These are phyloP conservation scores for honey bee (Apis mellifera) DNA, from an alignment of 1,140 invertebrate species.

Conservation along the genomic window DNA sequence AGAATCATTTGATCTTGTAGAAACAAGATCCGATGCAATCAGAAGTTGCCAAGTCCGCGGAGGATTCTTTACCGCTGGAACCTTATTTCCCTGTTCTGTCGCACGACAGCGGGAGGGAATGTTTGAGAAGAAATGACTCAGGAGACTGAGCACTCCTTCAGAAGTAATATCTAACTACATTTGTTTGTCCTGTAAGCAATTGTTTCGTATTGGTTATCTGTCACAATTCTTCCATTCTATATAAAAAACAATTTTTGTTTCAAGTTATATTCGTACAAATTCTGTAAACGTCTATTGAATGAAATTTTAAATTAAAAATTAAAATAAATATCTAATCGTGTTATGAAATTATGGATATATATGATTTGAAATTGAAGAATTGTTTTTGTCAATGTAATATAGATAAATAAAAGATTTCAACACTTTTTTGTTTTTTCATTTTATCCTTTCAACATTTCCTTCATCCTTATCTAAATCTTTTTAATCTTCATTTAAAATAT, in stretches of 20 bases:
- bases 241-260: not conserved
- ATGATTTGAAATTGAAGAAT: not conserved
- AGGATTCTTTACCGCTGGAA: slow-evolving; percentile 7
- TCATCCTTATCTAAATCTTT: too few species aligned
- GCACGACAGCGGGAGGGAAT: slow-evolving; percentile 4
- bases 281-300: too few species aligned
- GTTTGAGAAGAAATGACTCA: slow-evolving; percentile 31
- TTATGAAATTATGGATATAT: not conserved
- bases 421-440: too few species aligned
- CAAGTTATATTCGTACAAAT: too few species aligned
- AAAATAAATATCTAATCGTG: too few species aligned
- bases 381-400: too few species aligned
- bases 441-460: too few species aligned
- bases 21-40: slow-evolving; percentile 15
- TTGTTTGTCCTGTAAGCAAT: slow-evolving; percentile 10
- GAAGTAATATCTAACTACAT: not conserved
- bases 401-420: too few species aligned
- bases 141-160: slow-evolving; percentile 2
- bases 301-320: too few species aligned
- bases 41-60: not conserved
- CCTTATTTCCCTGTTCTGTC: slow-evolving; percentile 28
- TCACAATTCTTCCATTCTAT: not conserved
- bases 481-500: too few species aligned
- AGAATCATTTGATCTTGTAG: not conserved
- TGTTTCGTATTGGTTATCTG: not conserved